These are phyloP conservation scores for Panthera uncia DNA, from an alignment of 2,113 vertebrate genomes.

Conservation along the genomic window DNA sequence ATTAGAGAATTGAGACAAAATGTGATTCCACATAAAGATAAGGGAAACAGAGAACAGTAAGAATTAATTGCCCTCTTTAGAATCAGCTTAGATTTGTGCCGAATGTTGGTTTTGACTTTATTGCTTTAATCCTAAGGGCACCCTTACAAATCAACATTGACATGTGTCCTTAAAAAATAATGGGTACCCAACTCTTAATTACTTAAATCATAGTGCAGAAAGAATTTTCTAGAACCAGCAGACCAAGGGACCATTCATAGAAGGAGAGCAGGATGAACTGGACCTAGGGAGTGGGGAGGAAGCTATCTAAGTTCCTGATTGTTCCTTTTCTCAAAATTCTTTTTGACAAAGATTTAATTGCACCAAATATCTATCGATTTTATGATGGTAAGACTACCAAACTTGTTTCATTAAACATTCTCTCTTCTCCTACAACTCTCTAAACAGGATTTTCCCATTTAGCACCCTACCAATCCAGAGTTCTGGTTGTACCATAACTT, in stretches of 20 bases:
- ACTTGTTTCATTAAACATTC: constrained; percentile 83
- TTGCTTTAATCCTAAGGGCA: background rate
- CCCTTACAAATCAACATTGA: background rate
- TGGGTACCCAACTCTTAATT: constrained; percentile 22
- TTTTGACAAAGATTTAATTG: constrained; percentile 82
- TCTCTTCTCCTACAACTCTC: constrained; percentile 79
- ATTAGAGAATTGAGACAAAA: background rate
- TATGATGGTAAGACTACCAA: constrained; percentile 82
- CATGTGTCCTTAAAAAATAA: background rate
- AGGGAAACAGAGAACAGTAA: background rate
- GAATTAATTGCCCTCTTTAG: constrained; percentile 37
- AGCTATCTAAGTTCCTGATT: constrained; percentile 78
- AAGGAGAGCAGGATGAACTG: constrained; percentile 48
- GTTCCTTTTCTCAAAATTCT: constrained; percentile 83
- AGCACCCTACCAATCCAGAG: constrained; percentile 81
- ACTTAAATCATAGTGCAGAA: constrained; percentile 36
- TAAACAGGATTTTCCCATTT: constrained; percentile 85
- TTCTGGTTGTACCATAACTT: constrained; percentile 82
- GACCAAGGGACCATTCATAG: constrained; percentile 68
- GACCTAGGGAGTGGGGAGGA: background rate
- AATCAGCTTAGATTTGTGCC: background rate
- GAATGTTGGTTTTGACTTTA: background rate
- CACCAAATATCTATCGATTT: constrained; percentile 83
- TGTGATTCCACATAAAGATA: background rate
- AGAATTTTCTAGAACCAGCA: constrained; percentile 64